Percentiles rank a stretch among this genome's conserved stretches.
phyloP scores from a whole-genome alignment of 2,797 vertebrate genomes.

The Eupleurogrammus muticus region DNA sequence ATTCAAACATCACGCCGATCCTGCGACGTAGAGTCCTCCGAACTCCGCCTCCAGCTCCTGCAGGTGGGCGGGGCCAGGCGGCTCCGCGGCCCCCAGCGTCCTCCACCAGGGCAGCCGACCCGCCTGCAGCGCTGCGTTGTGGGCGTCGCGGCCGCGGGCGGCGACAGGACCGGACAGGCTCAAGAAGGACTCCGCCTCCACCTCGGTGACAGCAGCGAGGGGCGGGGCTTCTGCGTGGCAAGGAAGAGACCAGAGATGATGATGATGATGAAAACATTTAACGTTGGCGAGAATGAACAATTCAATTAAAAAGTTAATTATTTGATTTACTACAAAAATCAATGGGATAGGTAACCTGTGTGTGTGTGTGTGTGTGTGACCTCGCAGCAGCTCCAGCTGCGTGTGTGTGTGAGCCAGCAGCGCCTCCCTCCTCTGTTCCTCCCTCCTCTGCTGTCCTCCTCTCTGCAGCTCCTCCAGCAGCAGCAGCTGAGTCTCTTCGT shows the following conservation, averaged over 20 bases:
- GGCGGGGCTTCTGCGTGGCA: conserved; percentile 86
- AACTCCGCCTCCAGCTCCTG: conserved; percentile 84
- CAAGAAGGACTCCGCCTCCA: conserved; percentile 82
- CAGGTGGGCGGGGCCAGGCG: conserved; percentile 60
- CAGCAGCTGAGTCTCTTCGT: conserved; percentile 87
- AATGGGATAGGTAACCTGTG: too few relatives aligned
- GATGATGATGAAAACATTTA: too few relatives aligned
- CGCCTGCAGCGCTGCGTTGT: conserved; percentile 86
- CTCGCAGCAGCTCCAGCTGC: conserved; percentile 77
- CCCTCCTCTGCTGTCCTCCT: conserved; percentile 78
- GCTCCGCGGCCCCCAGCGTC: conserved; percentile 82
- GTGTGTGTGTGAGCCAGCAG: conserved; percentile 92
- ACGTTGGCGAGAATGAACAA: too few relatives aligned
- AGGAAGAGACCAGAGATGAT: too few relatives aligned
- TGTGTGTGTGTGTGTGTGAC: conserved; percentile 25
- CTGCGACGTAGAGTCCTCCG: conserved; percentile 84
- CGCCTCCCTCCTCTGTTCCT: conserved; percentile 83
- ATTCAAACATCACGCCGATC: background rate
- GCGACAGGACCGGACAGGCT: conserved; percentile 88
- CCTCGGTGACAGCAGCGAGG: conserved; percentile 78
- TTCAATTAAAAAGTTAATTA: too few relatives aligned
- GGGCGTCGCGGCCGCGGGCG: conserved; percentile 86
- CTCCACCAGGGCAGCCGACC: conserved; percentile 91
- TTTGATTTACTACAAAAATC: too few relatives aligned
- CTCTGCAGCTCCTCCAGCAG: conserved; percentile 85